These are phyloP conservation scores for Plectus sambesii DNA, from an alignment of 1,140 invertebrate genomes.

Conservation along the genomic window DNA sequence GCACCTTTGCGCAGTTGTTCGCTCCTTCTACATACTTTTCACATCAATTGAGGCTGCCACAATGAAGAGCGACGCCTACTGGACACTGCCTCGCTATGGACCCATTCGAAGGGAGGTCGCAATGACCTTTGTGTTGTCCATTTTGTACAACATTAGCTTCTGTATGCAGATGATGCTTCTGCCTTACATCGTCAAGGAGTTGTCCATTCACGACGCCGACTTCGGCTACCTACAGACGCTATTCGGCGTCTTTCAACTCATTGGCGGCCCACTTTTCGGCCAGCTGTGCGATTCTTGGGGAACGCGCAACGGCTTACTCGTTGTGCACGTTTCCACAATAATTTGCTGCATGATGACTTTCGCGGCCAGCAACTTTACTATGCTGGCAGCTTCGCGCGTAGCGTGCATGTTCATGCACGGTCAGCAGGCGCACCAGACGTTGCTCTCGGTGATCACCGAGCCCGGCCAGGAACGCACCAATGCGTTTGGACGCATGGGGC, in stretches of 20 bases:
- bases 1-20: too few species aligned
- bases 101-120: too few species aligned
- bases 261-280: constrained; percentile 25
- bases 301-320: too few species aligned
- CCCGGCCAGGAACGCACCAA: constrained; percentile 23
- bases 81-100: too few species aligned
- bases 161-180: constrained; percentile 21
- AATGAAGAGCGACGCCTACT: too few species aligned
- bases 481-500: constrained; percentile 24
- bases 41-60: too few species aligned
- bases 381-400: too few species aligned
- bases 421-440: constrained; percentile 24
- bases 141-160: constrained; percentile 26
- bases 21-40: too few species aligned
- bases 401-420: constrained; percentile 22
- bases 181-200: constrained; percentile 18
- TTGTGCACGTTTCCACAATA: too few species aligned
- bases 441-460: constrained; percentile 18
- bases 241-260: constrained; percentile 23
- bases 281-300: too few species aligned
- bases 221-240: constrained; percentile 24
- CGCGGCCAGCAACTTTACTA: too few species aligned
- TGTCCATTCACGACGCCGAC: constrained; percentile 18
- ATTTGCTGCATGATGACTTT: too few species aligned
- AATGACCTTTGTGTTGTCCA: constrained; percentile 18